Evolutionary conservation across 2,797 vertebrate species (phyloP).

Genomic region (Margarornis squamiger): DNA sequence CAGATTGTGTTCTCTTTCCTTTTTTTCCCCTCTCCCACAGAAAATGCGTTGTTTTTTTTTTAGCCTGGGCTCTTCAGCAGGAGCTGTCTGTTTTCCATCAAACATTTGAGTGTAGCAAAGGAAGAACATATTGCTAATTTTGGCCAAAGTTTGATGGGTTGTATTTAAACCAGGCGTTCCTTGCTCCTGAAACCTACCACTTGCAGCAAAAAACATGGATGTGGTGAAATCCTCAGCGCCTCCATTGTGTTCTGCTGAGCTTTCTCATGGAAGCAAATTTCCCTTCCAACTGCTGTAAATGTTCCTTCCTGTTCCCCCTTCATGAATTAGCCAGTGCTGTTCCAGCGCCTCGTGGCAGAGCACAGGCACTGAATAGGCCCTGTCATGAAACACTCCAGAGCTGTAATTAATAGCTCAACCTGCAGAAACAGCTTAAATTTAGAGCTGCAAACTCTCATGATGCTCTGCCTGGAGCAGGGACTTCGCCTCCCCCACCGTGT

Average conservation of each 20-base stretch:
- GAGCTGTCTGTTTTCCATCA: not conserved
- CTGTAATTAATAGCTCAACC: slow-evolving; percentile 43
- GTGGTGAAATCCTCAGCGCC: not conserved
- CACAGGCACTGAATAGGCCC: not conserved
- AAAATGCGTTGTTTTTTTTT: not conserved
- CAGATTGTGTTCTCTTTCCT: not conserved
- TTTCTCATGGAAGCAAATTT: not conserved
- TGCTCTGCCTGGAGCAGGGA: not conserved
- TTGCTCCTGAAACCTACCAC: not conserved
- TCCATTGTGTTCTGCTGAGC: not conserved
- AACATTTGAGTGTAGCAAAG: not conserved
- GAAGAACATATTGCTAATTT: slow-evolving; percentile 23
- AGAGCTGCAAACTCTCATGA: not conserved
- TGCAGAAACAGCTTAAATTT: slow-evolving; percentile 27
- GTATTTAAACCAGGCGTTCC: not conserved
- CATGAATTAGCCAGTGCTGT: slow-evolving; percentile 11
- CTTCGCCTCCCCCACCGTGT: fast-evolving
- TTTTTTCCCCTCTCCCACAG: not conserved
- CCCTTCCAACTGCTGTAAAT: not conserved
- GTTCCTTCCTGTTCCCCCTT: not conserved
- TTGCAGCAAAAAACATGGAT: not conserved
- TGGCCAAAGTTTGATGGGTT: not conserved
- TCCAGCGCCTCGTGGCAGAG: not conserved
- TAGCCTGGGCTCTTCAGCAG: not conserved
- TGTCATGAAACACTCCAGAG: slow-evolving; percentile 19